These are phyloP conservation scores for Adelosebastes latens DNA, from an alignment of 2,797 vertebrate species.

Conservation along the genomic window DNA sequence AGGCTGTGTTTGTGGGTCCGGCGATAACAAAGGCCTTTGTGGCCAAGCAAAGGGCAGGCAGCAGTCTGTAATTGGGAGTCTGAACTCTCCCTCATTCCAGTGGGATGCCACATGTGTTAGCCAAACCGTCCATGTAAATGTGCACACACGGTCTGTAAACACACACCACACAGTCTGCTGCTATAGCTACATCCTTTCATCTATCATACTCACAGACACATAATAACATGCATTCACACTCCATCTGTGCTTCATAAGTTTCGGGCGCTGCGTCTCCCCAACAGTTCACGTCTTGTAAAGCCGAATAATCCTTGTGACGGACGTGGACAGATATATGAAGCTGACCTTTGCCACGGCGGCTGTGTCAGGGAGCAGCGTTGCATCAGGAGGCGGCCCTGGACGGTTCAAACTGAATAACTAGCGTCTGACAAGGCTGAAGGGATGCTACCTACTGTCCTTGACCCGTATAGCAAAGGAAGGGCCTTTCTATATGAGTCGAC, in stretches of 20 bases:
- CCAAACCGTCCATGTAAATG: conserved; percentile 62
- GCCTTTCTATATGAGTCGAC: conserved; percentile 52
- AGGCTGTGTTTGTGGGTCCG: conserved; percentile 73
- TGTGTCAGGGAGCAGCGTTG: conserved; percentile 58
- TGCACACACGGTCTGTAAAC: conserved; percentile 24
- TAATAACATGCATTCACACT: conserved; percentile 33
- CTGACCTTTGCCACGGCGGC: conserved; percentile 78
- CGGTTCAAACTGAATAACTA: conserved; percentile 78
- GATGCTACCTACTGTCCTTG: conserved; percentile 74
- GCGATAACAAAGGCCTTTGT: conserved; percentile 83
- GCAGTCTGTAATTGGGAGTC: conserved; percentile 78
- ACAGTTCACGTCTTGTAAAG: conserved; percentile 31
- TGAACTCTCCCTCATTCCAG: conserved; percentile 69
- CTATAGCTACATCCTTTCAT: conserved; percentile 31
- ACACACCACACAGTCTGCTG: conserved; percentile 4
- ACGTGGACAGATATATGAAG: conserved; percentile 76
- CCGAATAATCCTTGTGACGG: conserved; percentile 72
- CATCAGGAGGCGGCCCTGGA: conserved; percentile 67
- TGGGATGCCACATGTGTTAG: conserved; percentile 67
- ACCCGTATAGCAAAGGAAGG: conserved; percentile 66
- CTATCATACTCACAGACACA: conserved; percentile 7
- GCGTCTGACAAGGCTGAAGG: conserved; percentile 67
- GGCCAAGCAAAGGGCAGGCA: conserved; percentile 69
- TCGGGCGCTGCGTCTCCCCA: conserved; percentile 5
- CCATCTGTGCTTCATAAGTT: conserved; percentile 49